Percentiles rank a stretch among this genome's conserved stretches.
These are phyloP conservation scores for Oscheius sp. DNA, from an alignment of 2,888 invertebrate genomes.

Conservation along the genomic window DNA sequence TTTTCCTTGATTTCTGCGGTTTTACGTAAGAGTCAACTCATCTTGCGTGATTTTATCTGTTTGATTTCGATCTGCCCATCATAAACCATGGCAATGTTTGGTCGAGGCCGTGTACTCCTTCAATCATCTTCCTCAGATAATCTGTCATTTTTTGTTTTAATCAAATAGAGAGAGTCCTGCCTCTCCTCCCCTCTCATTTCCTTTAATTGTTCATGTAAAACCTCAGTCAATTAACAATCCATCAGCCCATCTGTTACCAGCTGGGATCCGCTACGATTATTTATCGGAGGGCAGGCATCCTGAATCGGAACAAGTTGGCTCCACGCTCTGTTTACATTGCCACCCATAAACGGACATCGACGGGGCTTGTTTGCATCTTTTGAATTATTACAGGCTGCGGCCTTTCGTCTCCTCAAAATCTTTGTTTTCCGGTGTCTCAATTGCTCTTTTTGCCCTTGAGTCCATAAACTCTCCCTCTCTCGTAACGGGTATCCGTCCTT, in stretches of 20 bases:
- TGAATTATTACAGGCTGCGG: background rate
- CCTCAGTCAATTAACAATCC: background rate
- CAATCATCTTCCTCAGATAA: too few relatives aligned
- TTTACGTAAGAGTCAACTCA: too few relatives aligned
- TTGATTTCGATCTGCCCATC: too few relatives aligned
- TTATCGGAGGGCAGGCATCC: constrained; percentile 9
- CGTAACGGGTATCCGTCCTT: constrained; percentile 20
- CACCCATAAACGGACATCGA: constrained; percentile 10
- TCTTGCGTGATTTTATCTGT: too few relatives aligned
- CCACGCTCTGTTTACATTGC: constrained; percentile 25
- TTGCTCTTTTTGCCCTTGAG: constrained; percentile 2
- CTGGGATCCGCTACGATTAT: background rate
- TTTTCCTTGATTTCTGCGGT: too few relatives aligned
- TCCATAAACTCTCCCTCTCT: background rate
- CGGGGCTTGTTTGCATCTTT: background rate
- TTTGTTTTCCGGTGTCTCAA: background rate
- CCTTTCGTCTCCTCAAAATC: background rate
- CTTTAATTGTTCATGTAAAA: background rate
- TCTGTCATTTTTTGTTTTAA: background rate
- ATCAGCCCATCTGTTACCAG: constrained; percentile 13
- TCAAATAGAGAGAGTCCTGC: background rate
- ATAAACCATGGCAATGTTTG: too few relatives aligned
- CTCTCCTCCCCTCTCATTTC: background rate
- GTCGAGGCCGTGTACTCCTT: too few relatives aligned
- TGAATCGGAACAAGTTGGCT: constrained; percentile 24